phyloP scores from a whole-genome alignment of 2,113 vertebrate species.

The Machaerirhynchus nigripectus region DNA sequence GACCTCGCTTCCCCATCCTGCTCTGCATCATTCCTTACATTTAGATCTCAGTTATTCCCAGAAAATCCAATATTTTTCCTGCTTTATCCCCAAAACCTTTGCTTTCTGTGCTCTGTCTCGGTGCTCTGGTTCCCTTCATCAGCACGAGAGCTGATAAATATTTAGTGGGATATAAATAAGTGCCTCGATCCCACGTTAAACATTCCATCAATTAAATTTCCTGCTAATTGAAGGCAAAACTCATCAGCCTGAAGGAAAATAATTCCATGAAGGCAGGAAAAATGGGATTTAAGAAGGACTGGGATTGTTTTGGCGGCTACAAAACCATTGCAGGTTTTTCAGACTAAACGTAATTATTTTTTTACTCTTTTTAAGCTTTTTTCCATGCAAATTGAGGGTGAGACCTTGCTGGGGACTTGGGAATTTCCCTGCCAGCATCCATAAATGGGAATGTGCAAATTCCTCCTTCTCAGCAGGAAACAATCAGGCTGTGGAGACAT shows the following conservation, averaged over 20 bases:
- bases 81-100: not conserved
- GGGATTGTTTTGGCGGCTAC: not conserved
- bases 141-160: not conserved
- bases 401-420: not conserved
- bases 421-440: not conserved
- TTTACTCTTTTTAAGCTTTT: not conserved
- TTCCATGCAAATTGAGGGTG: not conserved
- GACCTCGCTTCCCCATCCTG: not conserved
- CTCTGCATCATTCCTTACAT: not conserved
- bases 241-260: not conserved
- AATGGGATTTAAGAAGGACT: not conserved
- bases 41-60: not conserved
- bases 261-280: not conserved
- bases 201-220: not conserved
- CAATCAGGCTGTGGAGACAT: not conserved
- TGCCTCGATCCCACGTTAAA: not conserved
- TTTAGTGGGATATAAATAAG: not conserved
- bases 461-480: not conserved
- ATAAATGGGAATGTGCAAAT: not conserved
- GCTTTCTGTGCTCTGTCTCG: not conserved
- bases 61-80: not conserved
- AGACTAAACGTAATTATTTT: not conserved
- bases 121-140: conserved; percentile 11
- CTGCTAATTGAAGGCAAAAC: not conserved
- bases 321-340: not conserved